Conservation (phyloP, 2,797 vertebrate genomes). For the Scolopax rusticola region DNA sequence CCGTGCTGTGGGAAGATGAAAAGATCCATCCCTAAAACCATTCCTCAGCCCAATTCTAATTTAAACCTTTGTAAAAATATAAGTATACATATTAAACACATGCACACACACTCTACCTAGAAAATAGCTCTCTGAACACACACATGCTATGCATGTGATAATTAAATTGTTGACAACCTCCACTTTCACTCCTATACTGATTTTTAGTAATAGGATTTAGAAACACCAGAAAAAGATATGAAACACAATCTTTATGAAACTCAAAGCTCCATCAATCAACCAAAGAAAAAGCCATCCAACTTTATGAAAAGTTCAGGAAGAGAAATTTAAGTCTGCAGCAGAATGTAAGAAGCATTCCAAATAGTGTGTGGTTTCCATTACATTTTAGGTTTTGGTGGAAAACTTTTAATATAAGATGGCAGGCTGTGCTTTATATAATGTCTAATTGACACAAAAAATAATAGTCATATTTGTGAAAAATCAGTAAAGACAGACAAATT, state of each 20-base stretch:
- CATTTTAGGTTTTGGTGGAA: not conserved
- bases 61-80: not conserved
- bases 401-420: not conserved
- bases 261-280: not conserved
- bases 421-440: not conserved
- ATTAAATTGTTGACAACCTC: not conserved
- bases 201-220: not conserved
- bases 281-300: fast-evolving
- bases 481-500: not conserved
- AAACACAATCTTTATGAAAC: not conserved
- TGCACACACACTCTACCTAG: not conserved
- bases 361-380: not conserved
- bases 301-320: not conserved
- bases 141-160: not conserved
- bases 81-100: not conserved
- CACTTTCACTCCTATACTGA: not conserved
- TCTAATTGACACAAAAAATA: not conserved
- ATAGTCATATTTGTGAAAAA: not conserved
- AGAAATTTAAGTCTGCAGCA: not conserved
- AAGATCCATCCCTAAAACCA: not conserved
- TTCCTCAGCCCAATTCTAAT: not conserved
- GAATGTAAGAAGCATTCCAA: not conserved
- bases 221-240: not conserved
- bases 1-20: not conserved
- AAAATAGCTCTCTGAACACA: not conserved